A percentile compares a stretch with the other conserved stretches of the same genome.
Conservation (phyloP, 2,888 invertebrate genomes). For the Nycteola revayana region DNA sequence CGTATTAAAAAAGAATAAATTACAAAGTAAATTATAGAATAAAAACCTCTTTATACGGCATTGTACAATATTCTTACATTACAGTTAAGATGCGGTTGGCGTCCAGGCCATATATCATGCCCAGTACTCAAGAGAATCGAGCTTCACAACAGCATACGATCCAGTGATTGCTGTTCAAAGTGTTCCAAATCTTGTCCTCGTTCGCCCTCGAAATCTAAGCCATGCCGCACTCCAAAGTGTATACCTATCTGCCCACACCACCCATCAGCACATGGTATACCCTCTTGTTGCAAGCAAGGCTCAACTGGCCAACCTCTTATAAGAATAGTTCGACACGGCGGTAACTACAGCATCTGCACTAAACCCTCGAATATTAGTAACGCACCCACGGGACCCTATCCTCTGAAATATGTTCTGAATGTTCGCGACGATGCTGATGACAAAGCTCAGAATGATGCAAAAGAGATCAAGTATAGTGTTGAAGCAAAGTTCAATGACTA, state of each 20-base stretch:
- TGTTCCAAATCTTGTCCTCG: conserved; percentile 44
- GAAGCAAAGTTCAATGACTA: conserved; percentile 74
- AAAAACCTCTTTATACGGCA: too few species aligned
- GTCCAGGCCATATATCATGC: conserved; percentile 74
- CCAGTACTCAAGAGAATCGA: conserved; percentile 65
- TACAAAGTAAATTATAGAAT: too few species aligned
- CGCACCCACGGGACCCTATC: conserved; percentile 65
- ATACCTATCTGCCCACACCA: conserved; percentile 47
- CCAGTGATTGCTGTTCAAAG: conserved; percentile 43
- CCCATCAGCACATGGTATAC: conserved; percentile 24
- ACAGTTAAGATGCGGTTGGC: conserved; percentile 73
- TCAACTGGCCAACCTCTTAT: conserved; percentile 51
- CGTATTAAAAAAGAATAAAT: too few species aligned
- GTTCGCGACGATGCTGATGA: conserved; percentile 34
- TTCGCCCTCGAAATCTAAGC: conserved; percentile 38
- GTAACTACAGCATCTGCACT: conserved; percentile 67
- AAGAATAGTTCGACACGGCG: conserved; percentile 61
- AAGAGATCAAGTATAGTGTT: conserved; percentile 54
- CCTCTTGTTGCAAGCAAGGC: conserved; percentile 45
- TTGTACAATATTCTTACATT: too few species aligned
- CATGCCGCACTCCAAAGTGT: conserved; percentile 48
- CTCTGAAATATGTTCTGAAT: conserved; percentile 69
- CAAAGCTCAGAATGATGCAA: not conserved
- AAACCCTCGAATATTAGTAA: conserved; percentile 65
- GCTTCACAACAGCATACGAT: conserved; percentile 56